Evolutionary conservation across 92 coral and sea anemone genomes (phyloP).

Genomic region (Nematostella vectensis): DNA sequence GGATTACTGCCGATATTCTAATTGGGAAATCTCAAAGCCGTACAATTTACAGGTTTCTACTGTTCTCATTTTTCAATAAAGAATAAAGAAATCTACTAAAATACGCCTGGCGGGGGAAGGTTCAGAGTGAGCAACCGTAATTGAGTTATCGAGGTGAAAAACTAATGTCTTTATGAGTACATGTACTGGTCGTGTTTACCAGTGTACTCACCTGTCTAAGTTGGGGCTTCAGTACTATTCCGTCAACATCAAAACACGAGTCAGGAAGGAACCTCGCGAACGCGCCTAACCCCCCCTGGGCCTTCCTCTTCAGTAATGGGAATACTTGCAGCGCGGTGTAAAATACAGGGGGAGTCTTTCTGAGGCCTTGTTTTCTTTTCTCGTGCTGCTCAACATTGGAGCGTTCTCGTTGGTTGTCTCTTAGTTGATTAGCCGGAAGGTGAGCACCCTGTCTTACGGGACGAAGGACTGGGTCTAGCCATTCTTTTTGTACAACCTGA

Average conservation of each 20-base stretch:
- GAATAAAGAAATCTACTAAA: no score
- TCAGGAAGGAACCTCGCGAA: constrained; percentile 39
- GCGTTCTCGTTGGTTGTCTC: constrained; percentile 44
- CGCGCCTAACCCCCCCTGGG: constrained; percentile 18
- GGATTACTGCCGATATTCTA: no score
- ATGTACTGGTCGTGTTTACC: no score
- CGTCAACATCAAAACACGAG: constrained; percentile 52
- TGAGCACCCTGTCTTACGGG: constrained; percentile 36
- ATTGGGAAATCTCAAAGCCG: no score
- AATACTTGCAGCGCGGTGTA: constrained; percentile 64
- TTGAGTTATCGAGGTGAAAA: no score
- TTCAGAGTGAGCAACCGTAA: no score
- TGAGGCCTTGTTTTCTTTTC: constrained; percentile 12
- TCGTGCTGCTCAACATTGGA: constrained; percentile 11
- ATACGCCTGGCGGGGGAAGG: no score
- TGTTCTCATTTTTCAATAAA: no score
- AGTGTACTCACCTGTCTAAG: no score
- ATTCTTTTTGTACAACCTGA: constrained; percentile 58
- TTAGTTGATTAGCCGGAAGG: constrained; percentile 64
- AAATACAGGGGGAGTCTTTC: constrained; percentile 16
- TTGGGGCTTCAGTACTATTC: constrained; percentile 76
- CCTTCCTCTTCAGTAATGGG: constrained; percentile 53
- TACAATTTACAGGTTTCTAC: no score
- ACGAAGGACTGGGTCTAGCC: constrained; percentile 76
- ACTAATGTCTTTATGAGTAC: no score